A percentile compares a stretch with the other conserved stretches of the same genome.
Evolutionary conservation across 2,888 invertebrate species (phyloP).

Genomic region (Drosophila limbata): DNA sequence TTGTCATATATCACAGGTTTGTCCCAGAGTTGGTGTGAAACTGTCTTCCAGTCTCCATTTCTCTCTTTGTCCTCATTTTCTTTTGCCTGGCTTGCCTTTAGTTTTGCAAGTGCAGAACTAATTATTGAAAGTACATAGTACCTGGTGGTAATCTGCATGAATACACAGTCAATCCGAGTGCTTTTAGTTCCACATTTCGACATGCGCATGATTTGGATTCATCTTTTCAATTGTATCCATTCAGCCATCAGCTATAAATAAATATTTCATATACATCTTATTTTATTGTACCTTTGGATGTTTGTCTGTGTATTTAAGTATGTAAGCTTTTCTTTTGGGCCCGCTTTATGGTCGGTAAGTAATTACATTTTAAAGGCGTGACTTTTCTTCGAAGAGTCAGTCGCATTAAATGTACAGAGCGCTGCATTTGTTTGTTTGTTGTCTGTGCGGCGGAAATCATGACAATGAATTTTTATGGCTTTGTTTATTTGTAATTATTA

Average conservation of each 20-base stretch:
- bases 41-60: slow-evolving; percentile 12
- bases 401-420: slow-evolving; percentile 48
- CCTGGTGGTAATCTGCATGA: slow-evolving; percentile 10
- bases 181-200: slow-evolving; percentile 23
- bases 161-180: slow-evolving; percentile 11
- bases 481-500: slow-evolving; percentile 58
- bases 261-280: slow-evolving; percentile 4
- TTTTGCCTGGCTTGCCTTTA: not conserved
- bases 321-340: slow-evolving; percentile 40
- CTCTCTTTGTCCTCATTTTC: slow-evolving; percentile 4
- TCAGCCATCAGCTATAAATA: slow-evolving; percentile 14
- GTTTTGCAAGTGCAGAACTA: slow-evolving; percentile 25
- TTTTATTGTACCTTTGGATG: not conserved
- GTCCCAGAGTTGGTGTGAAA: slow-evolving; percentile 12
- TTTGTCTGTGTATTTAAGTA: not conserved
- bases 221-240: slow-evolving; percentile 30
- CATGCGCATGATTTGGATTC: slow-evolving; percentile 25
- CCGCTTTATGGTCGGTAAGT: slow-evolving; percentile 35
- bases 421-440: slow-evolving; percentile 45
- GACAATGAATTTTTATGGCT: slow-evolving; percentile 74
- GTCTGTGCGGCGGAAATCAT: slow-evolving; percentile 68
- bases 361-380: slow-evolving; percentile 65
- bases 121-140: slow-evolving; percentile 11
- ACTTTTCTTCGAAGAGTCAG: slow-evolving; percentile 46
- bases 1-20: slow-evolving; percentile 9